A percentile compares a stretch with the other conserved stretches of the same genome.
phyloP scores from a whole-genome alignment of 2,113 vertebrate genomes.

The Dromas ardeola region DNA sequence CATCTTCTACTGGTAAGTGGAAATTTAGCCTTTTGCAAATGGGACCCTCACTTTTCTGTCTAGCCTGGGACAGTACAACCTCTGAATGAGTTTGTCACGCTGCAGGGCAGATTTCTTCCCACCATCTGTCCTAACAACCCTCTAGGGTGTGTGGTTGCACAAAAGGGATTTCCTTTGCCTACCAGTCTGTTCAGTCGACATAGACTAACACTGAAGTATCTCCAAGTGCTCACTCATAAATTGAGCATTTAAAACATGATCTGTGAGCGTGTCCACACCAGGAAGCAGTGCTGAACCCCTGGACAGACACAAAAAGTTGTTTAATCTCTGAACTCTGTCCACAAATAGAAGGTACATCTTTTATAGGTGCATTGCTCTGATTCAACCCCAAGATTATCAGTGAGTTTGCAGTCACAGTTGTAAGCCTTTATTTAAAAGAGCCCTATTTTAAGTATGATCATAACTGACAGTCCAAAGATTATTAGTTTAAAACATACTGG shows the following conservation, averaged over 20 bases:
- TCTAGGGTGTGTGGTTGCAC: background rate
- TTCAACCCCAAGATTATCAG: background rate
- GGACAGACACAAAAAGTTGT: background rate
- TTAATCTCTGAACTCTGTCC: slow-evolving; percentile 21
- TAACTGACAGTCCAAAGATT: slow-evolving; percentile 23
- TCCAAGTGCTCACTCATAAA: background rate
- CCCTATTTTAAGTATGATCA: background rate
- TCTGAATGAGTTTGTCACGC: background rate
- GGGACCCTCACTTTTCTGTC: background rate
- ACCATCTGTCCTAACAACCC: background rate
- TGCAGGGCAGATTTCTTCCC: background rate
- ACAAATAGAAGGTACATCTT: background rate
- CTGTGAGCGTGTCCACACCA: background rate
- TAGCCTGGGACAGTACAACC: background rate
- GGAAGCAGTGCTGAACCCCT: background rate
- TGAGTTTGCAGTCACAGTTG: background rate
- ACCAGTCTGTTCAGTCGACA: background rate
- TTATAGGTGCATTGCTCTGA: background rate
- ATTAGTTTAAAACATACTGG: background rate
- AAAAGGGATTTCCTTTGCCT: background rate
- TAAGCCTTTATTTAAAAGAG: background rate
- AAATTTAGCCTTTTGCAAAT: background rate
- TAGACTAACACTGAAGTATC: background rate
- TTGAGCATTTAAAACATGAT: background rate
- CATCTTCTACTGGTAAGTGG: background rate